A percentile compares a stretch with the other conserved stretches of the same genome.
Evolutionary conservation across 2,797 vertebrate genomes (phyloP).

Genomic region (Ctenochaetus hawaiiensis): DNA sequence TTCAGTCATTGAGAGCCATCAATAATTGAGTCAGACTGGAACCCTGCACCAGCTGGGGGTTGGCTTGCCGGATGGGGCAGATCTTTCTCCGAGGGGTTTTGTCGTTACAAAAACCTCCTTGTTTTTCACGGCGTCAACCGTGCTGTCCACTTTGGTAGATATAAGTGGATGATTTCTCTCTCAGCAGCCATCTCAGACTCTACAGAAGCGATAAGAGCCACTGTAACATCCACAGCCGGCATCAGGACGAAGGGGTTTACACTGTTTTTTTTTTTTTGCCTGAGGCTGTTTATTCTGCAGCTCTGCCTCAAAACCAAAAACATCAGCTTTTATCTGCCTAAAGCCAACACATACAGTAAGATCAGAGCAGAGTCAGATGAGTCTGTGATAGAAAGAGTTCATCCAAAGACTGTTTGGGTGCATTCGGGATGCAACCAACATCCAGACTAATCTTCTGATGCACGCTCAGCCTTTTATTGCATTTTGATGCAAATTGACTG

Average conservation of each 20-base stretch:
- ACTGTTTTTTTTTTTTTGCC: conserved; percentile 5
- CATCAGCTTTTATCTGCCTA: conserved; percentile 31
- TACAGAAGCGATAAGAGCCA: conserved; percentile 23
- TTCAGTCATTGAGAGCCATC: conserved; percentile 75
- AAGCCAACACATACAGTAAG: conserved; percentile 38
- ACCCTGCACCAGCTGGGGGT: conserved; percentile 78
- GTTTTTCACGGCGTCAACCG: conserved; percentile 28
- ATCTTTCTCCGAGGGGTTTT: conserved; percentile 44
- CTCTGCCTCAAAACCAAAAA: conserved; percentile 37
- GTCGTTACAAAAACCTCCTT: conserved; percentile 24
- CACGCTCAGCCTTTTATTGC: conserved; percentile 10
- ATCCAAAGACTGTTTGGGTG: conserved; percentile 4
- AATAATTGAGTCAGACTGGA: conserved; percentile 82
- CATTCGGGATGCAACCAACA: conserved; percentile 6
- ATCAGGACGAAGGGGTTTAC: conserved; percentile 29
- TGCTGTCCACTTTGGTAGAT: conserved; percentile 17
- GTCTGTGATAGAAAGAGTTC: conserved; percentile 20
- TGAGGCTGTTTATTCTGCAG: conserved; percentile 38
- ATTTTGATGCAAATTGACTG: background rate
- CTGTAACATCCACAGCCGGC: conserved; percentile 25
- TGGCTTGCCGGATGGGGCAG: conserved; percentile 37
- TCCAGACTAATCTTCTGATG: conserved; percentile 19
- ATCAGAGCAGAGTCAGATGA: conserved; percentile 38
- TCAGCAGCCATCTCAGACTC: conserved; percentile 20
- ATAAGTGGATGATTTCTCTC: conserved; percentile 15